Percentiles rank a stretch among this genome's conserved stretches.
These are phyloP conservation scores for Acanthosepion esculentum DNA, from an alignment of 2,888 invertebrate species.

Conservation along the genomic window DNA sequence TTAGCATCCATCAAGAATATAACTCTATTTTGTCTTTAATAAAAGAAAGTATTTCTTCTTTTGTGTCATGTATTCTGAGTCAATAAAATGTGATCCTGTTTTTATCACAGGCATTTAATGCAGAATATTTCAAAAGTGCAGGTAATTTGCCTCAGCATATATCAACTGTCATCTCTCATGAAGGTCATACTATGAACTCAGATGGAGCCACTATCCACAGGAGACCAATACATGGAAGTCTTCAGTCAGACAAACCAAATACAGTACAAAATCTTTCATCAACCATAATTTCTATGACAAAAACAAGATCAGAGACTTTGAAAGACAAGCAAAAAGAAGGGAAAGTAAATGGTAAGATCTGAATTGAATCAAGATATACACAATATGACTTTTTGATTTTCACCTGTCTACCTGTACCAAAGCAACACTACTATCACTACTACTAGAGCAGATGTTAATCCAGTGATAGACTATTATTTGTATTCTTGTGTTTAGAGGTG, in stretches of 20 bases:
- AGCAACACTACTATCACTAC: too few relatives aligned
- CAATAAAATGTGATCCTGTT: not conserved
- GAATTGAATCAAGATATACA: not conserved
- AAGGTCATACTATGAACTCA: not conserved
- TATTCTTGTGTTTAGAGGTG: too few relatives aligned
- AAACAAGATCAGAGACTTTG: not conserved
- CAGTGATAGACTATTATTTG: too few relatives aligned
- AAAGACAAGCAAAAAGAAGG: not conserved
- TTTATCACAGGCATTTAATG: not conserved
- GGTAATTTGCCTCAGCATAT: not conserved
- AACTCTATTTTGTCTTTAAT: too few relatives aligned
- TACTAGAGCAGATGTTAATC: too few relatives aligned
- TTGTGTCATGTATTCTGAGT: too few relatives aligned
- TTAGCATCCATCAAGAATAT: too few relatives aligned
- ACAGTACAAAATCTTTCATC: not conserved
- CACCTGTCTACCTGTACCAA: too few relatives aligned
- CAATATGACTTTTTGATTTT: too few relatives aligned
- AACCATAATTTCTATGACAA: not conserved
- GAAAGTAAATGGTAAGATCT: not conserved
- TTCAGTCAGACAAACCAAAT: not conserved
- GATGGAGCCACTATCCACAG: not conserved
- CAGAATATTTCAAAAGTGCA: not conserved
- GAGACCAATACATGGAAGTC: not conserved
- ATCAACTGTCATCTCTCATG: not conserved
- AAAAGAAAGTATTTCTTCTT: too few relatives aligned